Percentiles rank a stretch among this genome's conserved stretches.
Evolutionary conservation across 2,113 vertebrate genomes (phyloP).

Genomic region (Nerophis ophidion): DNA sequence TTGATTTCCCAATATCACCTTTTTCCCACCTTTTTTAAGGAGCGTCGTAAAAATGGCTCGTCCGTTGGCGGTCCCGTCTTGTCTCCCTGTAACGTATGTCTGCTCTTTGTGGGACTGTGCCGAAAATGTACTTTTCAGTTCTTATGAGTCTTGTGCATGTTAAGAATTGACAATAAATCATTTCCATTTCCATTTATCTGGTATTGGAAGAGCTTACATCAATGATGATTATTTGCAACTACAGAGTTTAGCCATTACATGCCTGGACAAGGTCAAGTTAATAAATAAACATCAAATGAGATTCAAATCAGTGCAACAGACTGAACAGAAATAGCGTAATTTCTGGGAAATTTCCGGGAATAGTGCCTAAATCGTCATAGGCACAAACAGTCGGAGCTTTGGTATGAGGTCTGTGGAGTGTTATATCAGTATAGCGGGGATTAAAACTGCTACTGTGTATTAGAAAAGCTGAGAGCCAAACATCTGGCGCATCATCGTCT

Average conservation of each 20-base stretch:
- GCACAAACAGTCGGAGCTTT: slow-evolving; percentile 11
- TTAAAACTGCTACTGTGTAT: slow-evolving; percentile 44
- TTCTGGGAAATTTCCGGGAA: slow-evolving; percentile 31
- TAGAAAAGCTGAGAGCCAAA: slow-evolving; percentile 34
- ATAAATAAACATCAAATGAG: background rate
- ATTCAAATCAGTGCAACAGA: slow-evolving; percentile 11
- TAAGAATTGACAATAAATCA: too few relatives aligned
- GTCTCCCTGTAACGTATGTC: too few relatives aligned
- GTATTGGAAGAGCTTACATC: slow-evolving; percentile 38
- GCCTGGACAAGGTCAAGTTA: background rate
- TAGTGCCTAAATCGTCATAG: slow-evolving; percentile 15
- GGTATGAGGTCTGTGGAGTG: slow-evolving; percentile 17
- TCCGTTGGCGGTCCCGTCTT: too few relatives aligned
- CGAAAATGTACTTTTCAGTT: too few relatives aligned
- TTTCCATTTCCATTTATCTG: too few relatives aligned
- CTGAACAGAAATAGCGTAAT: slow-evolving; percentile 15
- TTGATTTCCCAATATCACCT: too few relatives aligned
- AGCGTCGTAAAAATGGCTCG: too few relatives aligned
- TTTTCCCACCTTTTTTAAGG: too few relatives aligned
- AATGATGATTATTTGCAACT: slow-evolving; percentile 47
- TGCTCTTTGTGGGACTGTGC: too few relatives aligned
- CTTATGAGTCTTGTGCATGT: too few relatives aligned
- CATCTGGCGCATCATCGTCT: slow-evolving; percentile 47
- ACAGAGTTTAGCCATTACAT: slow-evolving; percentile 12
- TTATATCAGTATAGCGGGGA: slow-evolving; percentile 26